Evolutionary conservation across 2,888 invertebrate species (phyloP).

Genomic region (Ramazzottius varieornatus): DNA sequence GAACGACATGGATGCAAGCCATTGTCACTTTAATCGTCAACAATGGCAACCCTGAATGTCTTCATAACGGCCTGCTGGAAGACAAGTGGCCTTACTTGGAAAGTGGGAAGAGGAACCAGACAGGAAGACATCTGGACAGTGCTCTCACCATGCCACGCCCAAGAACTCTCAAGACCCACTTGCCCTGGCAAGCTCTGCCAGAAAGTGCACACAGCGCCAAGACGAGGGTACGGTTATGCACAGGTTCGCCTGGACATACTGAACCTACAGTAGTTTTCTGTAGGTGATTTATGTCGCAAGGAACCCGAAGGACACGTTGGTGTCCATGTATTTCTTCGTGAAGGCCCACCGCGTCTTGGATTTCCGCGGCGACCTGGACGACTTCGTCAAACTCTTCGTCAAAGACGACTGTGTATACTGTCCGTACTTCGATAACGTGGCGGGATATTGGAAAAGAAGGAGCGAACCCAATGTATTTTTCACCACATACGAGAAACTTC

Average conservation of each 20-base stretch:
- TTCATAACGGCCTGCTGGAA: background rate
- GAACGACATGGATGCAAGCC: background rate
- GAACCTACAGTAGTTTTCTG: too few relatives aligned
- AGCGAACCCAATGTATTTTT: background rate
- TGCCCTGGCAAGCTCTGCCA: background rate
- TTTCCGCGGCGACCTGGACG: background rate
- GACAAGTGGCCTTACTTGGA: constrained; percentile 1
- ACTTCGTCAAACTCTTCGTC: background rate
- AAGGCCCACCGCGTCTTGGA: background rate
- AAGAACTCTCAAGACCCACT: background rate
- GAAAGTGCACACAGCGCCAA: background rate
- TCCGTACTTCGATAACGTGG: background rate
- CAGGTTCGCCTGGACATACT: too few relatives aligned
- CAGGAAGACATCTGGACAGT: background rate
- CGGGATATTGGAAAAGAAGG: background rate
- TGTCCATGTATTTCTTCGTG: constrained; percentile 13
- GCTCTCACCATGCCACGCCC: background rate
- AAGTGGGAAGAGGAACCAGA: background rate
- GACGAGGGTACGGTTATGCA: background rate
- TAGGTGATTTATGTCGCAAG: constrained; percentile 23
- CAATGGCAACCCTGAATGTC: background rate
- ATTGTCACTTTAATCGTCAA: background rate
- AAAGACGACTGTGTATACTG: background rate
- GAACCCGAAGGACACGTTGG: constrained; percentile 23
- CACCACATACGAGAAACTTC: constrained; percentile 1